Base-by-base conservation (phyloP, 1,140 invertebrate species). In the Drosophila orosa region DNA sequence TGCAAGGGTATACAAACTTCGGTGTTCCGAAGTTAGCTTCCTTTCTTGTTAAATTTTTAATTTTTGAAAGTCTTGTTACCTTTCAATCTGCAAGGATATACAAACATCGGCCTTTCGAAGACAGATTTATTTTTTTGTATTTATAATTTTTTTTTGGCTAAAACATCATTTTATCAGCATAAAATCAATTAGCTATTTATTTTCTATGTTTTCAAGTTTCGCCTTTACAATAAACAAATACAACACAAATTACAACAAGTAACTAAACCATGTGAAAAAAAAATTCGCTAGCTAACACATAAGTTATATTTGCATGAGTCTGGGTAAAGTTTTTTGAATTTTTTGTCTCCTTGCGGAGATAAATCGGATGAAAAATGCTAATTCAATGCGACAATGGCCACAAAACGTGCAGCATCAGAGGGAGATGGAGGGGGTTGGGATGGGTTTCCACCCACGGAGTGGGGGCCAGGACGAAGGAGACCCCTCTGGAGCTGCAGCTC, bases 311-410 rank as follows among this genome's bases (percentile, higher is more conserved):
- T 56, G 63, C 74, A 67, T 68, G 63, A 65, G 59, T 76, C 50
- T 78, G 50, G 40, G 54, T 25, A 56, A 27, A 42, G 47, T 67
- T 59, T 56, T 45, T 13, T 13, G 31, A 42, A 33, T 63, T 61
- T 74, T 22, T 76, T 39, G 33, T 54, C 75, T 52, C 62, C 67
- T 59, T 47, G 57, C 80, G 50, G 74, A 78, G 55, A 80, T 77
- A 83, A 86, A 83, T 89, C 76, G 87, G 76, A 86, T 76, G 79
- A 73, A 87, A 74, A 87, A 83, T 83, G 83, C 83, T 83, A 87
- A 87, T 86, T 80, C 82, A 68, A 80, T 86, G 86, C 84, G 74
- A 90, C 71, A 76, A 60, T 84, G 74, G 68, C 62, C 76, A 75
- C 67, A 78, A 40, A 39, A 44, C 39, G 56, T n/a, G 24, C 60